Evolutionary conservation across 1,140 invertebrate genomes (phyloP).

Genomic region (Lasaia peninsularis): DNA sequence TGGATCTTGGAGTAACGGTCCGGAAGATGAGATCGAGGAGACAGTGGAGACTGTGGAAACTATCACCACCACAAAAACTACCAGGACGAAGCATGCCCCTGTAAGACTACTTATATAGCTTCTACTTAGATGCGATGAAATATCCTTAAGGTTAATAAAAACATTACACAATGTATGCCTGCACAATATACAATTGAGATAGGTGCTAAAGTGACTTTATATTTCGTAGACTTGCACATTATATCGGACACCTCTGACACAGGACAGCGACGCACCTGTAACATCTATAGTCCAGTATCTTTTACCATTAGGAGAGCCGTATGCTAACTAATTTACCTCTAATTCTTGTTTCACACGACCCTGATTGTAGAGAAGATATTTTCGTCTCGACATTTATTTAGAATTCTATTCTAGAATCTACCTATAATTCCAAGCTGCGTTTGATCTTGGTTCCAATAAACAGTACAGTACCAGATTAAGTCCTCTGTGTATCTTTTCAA

Average conservation of each 20-base stretch:
- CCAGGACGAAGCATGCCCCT: constrained; percentile 30
- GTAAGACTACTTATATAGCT: constrained; percentile 41
- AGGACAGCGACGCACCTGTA: no score
- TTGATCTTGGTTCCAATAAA: constrained; percentile 1
- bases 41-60: constrained; percentile 55
- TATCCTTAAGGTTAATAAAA: background rate
- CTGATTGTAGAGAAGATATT: constrained; percentile 55
- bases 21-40: constrained; percentile 41
- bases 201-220: no score
- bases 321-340: background rate
- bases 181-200: no score
- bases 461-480: constrained; percentile 4
- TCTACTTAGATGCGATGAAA: no score
- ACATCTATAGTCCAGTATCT: no score
- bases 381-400: constrained; percentile 50
- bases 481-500: constrained; percentile 42
- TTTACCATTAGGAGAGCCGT: no score
- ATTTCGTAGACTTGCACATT: no score
- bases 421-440: constrained; percentile 28
- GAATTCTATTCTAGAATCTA: constrained; percentile 35
- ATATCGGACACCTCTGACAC: no score
- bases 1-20: constrained; percentile 53
- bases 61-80: constrained; percentile 55
- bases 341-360: constrained; percentile 27
- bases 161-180: no score